These are phyloP conservation scores for Melanotaenia pygmaea DNA, from an alignment of 2,797 vertebrate genomes.

Conservation along the genomic window DNA sequence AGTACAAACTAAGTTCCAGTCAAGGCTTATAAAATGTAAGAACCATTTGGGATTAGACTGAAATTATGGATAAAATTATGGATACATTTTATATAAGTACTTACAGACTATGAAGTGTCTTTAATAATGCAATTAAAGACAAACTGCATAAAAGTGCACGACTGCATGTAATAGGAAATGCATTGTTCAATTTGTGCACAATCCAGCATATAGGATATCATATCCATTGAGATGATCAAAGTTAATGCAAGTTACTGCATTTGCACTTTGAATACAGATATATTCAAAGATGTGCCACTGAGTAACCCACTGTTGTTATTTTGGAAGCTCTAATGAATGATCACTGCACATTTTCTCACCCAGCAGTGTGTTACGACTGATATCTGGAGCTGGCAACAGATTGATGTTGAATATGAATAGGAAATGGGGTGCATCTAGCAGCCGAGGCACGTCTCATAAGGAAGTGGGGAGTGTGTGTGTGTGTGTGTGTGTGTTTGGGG, in stretches of 20 bases:
- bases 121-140: conserved; percentile 43
- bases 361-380: conserved; percentile 73
- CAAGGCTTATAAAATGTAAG: conserved; percentile 55
- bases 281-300: conserved; percentile 32
- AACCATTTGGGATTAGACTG: conserved; percentile 46
- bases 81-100: conserved; percentile 28
- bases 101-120: conserved; percentile 34
- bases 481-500: conserved; percentile 3
- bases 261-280: conserved; percentile 34
- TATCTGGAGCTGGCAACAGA: conserved; percentile 72
- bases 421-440: conserved; percentile 77
- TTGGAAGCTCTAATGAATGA: conserved; percentile 64
- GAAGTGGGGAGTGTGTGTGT: conserved; percentile 8
- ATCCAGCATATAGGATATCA: background rate
- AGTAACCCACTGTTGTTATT: conserved; percentile 43
- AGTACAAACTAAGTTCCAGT: conserved; percentile 53
- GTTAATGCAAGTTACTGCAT: conserved; percentile 12
- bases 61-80: too few relatives aligned
- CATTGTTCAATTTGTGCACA: conserved; percentile 17
- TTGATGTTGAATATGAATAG: conserved; percentile 78
- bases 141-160: conserved; percentile 28
- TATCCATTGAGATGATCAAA: conserved; percentile 6
- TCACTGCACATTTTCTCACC: conserved; percentile 57
- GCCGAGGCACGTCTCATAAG: conserved; percentile 69
- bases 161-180: conserved; percentile 21